phyloP scores from a whole-genome alignment of 2,888 invertebrate species.

The Dasypolia templi region DNA sequence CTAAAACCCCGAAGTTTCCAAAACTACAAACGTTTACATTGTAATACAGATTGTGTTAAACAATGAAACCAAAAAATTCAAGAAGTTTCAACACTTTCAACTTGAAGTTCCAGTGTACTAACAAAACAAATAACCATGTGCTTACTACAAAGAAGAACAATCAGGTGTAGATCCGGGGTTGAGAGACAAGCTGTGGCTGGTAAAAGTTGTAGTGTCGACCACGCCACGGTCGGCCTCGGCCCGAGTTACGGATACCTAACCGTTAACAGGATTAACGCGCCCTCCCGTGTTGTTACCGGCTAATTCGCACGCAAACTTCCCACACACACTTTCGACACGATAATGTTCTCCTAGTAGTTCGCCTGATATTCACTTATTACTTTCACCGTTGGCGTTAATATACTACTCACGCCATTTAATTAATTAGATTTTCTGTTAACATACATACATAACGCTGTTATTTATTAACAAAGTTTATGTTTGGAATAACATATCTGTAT shows the following conservation, averaged over 20 bases:
- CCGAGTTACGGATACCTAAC: conserved; percentile 78
- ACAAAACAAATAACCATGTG: conserved; percentile 53
- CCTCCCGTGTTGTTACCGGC: conserved; percentile 81
- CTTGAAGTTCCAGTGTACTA: conserved; percentile 40
- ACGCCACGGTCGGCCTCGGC: conserved; percentile 72
- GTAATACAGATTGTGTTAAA: not conserved
- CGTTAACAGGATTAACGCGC: conserved; percentile 87
- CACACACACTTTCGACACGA: conserved; percentile 76
- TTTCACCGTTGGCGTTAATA: conserved; percentile 59
- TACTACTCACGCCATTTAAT: conserved; percentile 58
- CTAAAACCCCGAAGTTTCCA: not conserved
- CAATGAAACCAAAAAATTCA: conserved; percentile 8
- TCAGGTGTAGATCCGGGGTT: conserved; percentile 72
- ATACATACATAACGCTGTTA: conserved; percentile 38
- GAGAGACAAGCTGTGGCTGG: conserved; percentile 74
- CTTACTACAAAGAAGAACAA: conserved; percentile 68
- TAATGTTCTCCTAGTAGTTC: conserved; percentile 78
- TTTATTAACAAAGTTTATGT: conserved; percentile 32
- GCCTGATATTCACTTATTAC: conserved; percentile 69
- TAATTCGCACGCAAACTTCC: conserved; percentile 86
- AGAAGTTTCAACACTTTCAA: conserved; percentile 25
- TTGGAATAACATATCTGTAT: conserved; percentile 21
- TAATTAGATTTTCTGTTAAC: conserved; percentile 56
- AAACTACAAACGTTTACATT: conserved; percentile 4
- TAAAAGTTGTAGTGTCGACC: conserved; percentile 78